These are phyloP conservation scores for Caenorhabditis parvicauda DNA, from an alignment of 2,888 invertebrate species.

Conservation along the genomic window DNA sequence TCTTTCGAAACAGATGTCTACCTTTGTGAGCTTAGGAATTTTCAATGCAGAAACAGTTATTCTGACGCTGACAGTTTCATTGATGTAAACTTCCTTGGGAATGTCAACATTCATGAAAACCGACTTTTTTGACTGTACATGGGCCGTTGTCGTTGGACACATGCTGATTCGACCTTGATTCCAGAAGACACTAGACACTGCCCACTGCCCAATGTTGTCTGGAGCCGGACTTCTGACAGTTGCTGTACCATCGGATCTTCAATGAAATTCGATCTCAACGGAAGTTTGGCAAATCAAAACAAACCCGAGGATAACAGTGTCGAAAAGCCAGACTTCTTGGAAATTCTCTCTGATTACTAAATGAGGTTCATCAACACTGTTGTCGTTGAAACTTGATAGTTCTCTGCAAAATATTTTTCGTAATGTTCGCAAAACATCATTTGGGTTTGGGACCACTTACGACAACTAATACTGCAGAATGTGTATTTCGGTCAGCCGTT, in stretches of 20 bases:
- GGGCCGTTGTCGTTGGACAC: slow-evolving; percentile 18
- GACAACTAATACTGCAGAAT: no score
- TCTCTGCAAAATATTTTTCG: no score
- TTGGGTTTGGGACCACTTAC: no score
- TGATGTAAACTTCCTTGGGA: slow-evolving; percentile 53
- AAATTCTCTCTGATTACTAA: slow-evolving; percentile 39
- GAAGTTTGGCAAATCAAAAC: not conserved
- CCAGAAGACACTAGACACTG: slow-evolving; percentile 27
- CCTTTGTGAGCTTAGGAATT: slow-evolving; percentile 8
- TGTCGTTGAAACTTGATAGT: no score
- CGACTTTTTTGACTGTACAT: slow-evolving; percentile 21
- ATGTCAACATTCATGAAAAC: slow-evolving; percentile 49
- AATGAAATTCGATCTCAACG: not conserved
- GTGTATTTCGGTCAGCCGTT: no score
- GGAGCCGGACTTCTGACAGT: slow-evolving; percentile 17
- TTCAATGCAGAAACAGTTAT: slow-evolving; percentile 43
- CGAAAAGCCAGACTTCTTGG: slow-evolving; percentile 60
- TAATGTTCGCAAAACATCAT: no score
- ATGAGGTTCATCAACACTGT: no score
- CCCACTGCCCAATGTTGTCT: slow-evolving; percentile 34
- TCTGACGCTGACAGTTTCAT: slow-evolving; percentile 56
- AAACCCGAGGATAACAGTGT: slow-evolving; percentile 45
- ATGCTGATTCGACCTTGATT: slow-evolving; percentile 19
- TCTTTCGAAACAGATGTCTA: slow-evolving; percentile 5
- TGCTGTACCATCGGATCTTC: slow-evolving; percentile 24